Evolutionary conservation across 2,888 invertebrate species (phyloP).

Genomic region (Lepidochitona cinerea): DNA sequence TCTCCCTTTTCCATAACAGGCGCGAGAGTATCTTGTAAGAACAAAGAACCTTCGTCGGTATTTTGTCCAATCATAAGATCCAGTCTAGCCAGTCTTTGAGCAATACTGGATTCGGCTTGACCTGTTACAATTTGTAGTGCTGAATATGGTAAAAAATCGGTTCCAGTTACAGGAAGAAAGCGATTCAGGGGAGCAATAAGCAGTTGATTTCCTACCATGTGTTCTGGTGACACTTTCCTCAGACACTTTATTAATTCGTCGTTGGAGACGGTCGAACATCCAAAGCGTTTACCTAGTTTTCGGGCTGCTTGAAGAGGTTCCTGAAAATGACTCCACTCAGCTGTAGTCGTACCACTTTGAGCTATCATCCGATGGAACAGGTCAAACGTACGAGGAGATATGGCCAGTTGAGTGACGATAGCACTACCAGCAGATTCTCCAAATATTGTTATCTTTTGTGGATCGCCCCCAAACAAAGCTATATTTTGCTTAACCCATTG

Average conservation of each 20-base stretch:
- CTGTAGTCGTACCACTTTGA: neutral
- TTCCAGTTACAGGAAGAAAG: too few species aligned
- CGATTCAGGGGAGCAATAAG: neutral
- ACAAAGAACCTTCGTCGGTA: neutral
- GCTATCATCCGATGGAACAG: neutral
- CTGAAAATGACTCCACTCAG: neutral
- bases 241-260: neutral
- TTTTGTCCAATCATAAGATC: neutral
- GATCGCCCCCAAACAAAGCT: neutral
- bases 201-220: neutral
- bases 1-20: neutral
- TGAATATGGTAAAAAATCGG: neutral
- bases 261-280: neutral
- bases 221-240: neutral
- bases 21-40: too few species aligned
- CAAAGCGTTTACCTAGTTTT: too few species aligned
- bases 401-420: neutral
- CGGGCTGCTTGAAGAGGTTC: too few species aligned
- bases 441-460: neutral
- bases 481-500: neutral
- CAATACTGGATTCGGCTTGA: neutral
- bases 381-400: neutral
- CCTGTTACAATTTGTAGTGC: neutral
- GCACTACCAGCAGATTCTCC: neutral
- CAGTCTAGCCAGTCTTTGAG: neutral